These are phyloP conservation scores for Cheilosia scutellata DNA, from an alignment of 2,888 invertebrate genomes.

Conservation along the genomic window DNA sequence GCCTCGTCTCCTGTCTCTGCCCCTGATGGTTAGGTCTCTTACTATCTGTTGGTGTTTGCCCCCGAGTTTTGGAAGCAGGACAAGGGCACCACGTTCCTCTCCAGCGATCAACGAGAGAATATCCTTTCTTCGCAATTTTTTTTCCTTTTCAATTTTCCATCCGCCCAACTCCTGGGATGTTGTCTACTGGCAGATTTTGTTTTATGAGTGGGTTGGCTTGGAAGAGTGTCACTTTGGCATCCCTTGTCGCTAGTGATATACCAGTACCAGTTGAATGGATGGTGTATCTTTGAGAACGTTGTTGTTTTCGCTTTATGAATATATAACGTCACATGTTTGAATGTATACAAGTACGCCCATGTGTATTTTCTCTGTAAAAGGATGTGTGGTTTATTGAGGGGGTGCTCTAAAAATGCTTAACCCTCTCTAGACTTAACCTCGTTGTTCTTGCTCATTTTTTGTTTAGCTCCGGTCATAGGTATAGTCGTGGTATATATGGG, in stretches of 20 bases:
- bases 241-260: conserved; percentile 29
- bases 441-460: conserved; percentile 66
- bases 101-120: conserved; percentile 10
- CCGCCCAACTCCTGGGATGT: conserved; percentile 9
- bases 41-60: conserved; percentile 1
- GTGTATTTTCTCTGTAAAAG: conserved; percentile 19
- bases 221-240: conserved; percentile 61
- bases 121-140: conserved; percentile 15
- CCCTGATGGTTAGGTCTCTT: conserved; percentile 16
- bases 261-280: conserved; percentile 69
- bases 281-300: conserved; percentile 37
- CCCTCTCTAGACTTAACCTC: conserved; percentile 67
- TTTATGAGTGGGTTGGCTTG: conserved; percentile 30
- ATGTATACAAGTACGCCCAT: neutral
- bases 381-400: conserved; percentile 56
- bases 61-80: conserved; percentile 57
- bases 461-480: conserved; percentile 6
- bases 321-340: neutral
- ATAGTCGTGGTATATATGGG: neutral
- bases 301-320: conserved; percentile 17
- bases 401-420: conserved; percentile 40
- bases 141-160: conserved; percentile 53
- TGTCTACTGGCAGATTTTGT: conserved; percentile 44
- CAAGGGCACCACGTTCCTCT: conserved; percentile 56
- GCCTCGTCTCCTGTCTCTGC: neutral